Conservation (phyloP, 2,888 invertebrate genomes). For the Lasioglossum vierecki region DNA sequence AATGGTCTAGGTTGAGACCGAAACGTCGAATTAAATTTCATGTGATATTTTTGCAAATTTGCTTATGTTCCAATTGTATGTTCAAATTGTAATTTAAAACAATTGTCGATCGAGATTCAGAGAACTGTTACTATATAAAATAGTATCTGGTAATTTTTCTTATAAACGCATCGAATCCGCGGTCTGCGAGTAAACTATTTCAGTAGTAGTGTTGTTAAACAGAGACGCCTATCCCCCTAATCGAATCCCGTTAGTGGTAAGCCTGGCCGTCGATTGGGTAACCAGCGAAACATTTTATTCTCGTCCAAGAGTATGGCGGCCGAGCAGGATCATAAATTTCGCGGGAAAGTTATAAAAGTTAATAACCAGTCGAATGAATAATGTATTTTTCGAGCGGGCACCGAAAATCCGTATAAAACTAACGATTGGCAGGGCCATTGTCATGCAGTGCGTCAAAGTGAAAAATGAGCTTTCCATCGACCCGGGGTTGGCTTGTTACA, state of each 20-base stretch:
- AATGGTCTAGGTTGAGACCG: too few species aligned
- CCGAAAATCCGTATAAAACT: conserved; percentile 40
- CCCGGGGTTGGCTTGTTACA: conserved; percentile 8
- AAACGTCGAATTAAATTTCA: too few species aligned
- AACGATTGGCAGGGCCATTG: conserved; percentile 51
- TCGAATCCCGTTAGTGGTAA: not conserved
- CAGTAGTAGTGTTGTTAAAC: not conserved
- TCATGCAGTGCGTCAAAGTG: conserved; percentile 44
- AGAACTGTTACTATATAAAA: too few species aligned
- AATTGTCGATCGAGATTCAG: too few species aligned
- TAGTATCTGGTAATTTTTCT: too few species aligned
- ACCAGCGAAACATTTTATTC: conserved; percentile 9
- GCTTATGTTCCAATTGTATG: too few species aligned
- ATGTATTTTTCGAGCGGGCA: conserved; percentile 37
- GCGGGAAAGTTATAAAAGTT: conserved; percentile 52
- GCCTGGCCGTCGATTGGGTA: not conserved
- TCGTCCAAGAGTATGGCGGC: not conserved
- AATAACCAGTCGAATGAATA: conserved; percentile 53
- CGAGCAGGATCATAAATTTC: conserved; percentile 39
- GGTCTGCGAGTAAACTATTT: not conserved
- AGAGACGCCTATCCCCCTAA: not conserved
- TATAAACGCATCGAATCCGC: not conserved
- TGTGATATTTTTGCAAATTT: too few species aligned
- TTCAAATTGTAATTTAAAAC: too few species aligned
- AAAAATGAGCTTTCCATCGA: conserved; percentile 52